Evolutionary conservation across 2,113 vertebrate genomes (phyloP).

Genomic region (Ochotona princeps): DNA sequence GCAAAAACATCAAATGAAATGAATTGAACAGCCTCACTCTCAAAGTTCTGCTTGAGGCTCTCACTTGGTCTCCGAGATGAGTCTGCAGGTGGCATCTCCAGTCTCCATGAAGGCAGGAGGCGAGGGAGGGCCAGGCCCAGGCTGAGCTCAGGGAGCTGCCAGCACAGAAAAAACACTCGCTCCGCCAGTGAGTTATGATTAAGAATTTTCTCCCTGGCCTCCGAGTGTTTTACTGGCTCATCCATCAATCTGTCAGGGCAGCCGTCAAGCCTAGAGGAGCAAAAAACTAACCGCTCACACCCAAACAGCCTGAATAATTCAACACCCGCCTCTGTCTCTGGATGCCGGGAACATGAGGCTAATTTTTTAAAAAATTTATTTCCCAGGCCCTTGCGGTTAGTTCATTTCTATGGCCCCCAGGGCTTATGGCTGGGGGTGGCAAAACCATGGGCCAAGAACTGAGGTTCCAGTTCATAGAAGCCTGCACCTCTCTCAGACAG

Average conservation of each 20-base stretch:
- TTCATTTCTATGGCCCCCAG: not conserved
- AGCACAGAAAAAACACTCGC: not conserved
- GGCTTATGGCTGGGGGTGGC: not conserved
- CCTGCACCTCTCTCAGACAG: too few relatives aligned
- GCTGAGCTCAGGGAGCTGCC: not conserved
- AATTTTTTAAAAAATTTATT: constrained; percentile 59
- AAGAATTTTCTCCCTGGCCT: constrained; percentile 73
- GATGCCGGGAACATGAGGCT: not conserved
- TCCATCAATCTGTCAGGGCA: constrained; percentile 76
- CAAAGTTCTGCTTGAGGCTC: not conserved
- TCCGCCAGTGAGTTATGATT: constrained; percentile 74
- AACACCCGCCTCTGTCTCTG: constrained; percentile 41
- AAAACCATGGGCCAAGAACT: not conserved
- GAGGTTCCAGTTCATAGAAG: not conserved
- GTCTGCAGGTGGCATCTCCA: not conserved
- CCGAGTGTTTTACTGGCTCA: constrained; percentile 73
- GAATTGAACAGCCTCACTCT: not conserved
- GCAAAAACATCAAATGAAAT: not conserved
- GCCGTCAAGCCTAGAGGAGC: constrained; percentile 57
- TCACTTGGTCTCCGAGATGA: accelerated
- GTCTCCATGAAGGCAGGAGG: not conserved
- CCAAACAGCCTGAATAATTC: constrained; percentile 79
- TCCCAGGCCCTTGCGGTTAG: constrained; percentile 13
- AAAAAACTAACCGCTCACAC: constrained; percentile 73
- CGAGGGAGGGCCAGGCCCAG: not conserved